Base-by-base conservation (phyloP, 2,113 vertebrate species). In the Pygoscelis antarcticus region DNA sequence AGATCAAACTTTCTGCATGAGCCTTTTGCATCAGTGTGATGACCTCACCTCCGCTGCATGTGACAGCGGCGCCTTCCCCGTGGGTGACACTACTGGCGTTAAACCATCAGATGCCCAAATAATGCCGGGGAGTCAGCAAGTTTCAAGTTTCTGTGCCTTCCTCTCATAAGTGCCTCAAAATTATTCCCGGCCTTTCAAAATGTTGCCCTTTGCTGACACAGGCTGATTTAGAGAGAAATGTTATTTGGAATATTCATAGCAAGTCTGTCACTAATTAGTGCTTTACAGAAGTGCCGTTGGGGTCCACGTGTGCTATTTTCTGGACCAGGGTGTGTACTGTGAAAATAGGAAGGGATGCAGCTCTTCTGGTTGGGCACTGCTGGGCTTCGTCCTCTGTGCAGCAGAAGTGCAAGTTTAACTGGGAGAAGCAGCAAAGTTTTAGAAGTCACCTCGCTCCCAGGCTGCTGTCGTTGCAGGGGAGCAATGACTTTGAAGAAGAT, bases 221-320 rank as follows among this genome's bases (percentile, higher is more conserved):
- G 94, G 87, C 96, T 88, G 94, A 82, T 54, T n/a, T 83, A 30
- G 88, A 93, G 94, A 76, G 96, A 69, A 72, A 71, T 25, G 91
- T 80, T 96, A 81, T 96, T 69, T 89, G 93, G 96, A 96, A 97
- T 97, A 93, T 97, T 97, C 89, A 82, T 83, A 78, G 69, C 27
- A 40, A 96, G 94, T 78, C 96, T 96, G 96, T 80, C 20, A 11
- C 95, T 97, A 96, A 97, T 98, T 96, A 96, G 94, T 54, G 95
- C 96, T 94, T 84, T 83, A 60, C 74, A 76, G 95, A 83, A 91
- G 97, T 92, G 96, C 94, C 81, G 82, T 2, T 83, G 96, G 94
- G 92, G 94, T 90, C 75, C 71, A 90, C 26, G 61, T 22, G 57
- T 90, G 96, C 51, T 92, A 34, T 85, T 91, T 86, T 68, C 85